Evolutionary conservation across 2,888 invertebrate genomes (phyloP).

Genomic region (Orchesellides sinensis): DNA sequence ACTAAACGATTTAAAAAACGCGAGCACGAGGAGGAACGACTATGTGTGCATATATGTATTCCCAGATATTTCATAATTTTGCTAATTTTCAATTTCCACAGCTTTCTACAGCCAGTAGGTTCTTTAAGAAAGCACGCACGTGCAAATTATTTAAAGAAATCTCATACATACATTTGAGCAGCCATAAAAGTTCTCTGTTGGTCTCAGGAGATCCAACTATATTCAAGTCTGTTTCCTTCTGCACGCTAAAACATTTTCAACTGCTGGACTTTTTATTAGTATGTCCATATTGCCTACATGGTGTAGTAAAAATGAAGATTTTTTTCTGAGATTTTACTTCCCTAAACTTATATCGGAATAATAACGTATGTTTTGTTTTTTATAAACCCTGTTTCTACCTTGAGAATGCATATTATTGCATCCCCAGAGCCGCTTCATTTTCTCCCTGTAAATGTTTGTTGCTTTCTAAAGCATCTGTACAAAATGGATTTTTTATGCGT

Average conservation of each 20-base stretch:
- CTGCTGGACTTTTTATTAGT: background rate
- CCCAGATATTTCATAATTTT: constrained; percentile 48
- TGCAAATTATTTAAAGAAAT: constrained; percentile 46
- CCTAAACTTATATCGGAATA: background rate
- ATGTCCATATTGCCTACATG: background rate
- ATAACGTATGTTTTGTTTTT: constrained; percentile 10
- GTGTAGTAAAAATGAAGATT: background rate
- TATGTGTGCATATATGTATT: background rate
- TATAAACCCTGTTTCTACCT: constrained; percentile 32
- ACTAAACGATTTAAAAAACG: too few relatives aligned
- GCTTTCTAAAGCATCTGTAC: constrained; percentile 49
- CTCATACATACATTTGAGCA: background rate
- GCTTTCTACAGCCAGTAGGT: background rate
- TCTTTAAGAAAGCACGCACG: constrained; percentile 31
- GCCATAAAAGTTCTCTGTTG: constrained; percentile 47
- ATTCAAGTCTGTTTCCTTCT: constrained; percentile 11
- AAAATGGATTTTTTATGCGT: constrained; percentile 64
- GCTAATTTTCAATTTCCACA: constrained; percentile 49
- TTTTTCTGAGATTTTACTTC: background rate
- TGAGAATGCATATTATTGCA: constrained; percentile 48
- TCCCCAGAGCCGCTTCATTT: constrained; percentile 40
- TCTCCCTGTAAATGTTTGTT: constrained; percentile 17
- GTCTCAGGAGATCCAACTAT: constrained; percentile 36
- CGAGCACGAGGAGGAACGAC: too few relatives aligned
- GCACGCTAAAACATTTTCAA: background rate